Evolutionary conservation across 2,113 vertebrate species (phyloP), one percentile per base, ranked within the genome.

Genomic region (Athene noctua): DNA sequence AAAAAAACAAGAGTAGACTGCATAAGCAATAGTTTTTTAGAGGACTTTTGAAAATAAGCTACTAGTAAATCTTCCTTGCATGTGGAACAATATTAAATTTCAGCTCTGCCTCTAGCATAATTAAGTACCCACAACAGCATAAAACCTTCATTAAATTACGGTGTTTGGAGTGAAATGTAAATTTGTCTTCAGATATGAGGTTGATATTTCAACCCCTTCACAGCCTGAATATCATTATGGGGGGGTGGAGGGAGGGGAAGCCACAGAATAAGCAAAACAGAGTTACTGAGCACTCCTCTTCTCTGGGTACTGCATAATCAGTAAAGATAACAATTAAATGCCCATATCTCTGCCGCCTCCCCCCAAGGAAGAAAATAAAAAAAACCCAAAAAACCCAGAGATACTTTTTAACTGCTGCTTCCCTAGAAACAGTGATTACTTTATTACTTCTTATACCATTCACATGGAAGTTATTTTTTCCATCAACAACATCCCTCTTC

Each of bases 71-170:
- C 92, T 75, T 95, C 90, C 94, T 91, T 90, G 88, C 75, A 86
- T 88, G 94, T 84, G 82, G 80, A 97, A 96, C 85, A 94, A 79
- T 91, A 96, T 97, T 97, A 97, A 97, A 97, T 97, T 97, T 92
- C 90, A 97, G 93, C 91, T 96, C 94, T 94, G 91, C 92, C 96
- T 96, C 58, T 46, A 96, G 97, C 97, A 97, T 98, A 98, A 98
- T 98, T 98, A 98, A 98, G 95, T 96, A 97, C 62, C 92, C 90
- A 96, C 94, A 97, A 97, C 92, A 97, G 94, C 94, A 97, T 97
- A 97, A 97, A 97, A 97, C 75, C 97, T 97, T 98, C 97, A 98
- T 98, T 97, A 98, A 98, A 98, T 98, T 97, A 98, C 38, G 57
- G 96, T 97, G 96, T 98, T 98, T 96, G 94, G 96, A 97, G 93